A percentile compares a stretch with the other conserved stretches of the same genome.
These are phyloP conservation scores for Stichopus chloronotus DNA, from an alignment of 35 echinoderm and acorn worm genomes.

Conservation along the genomic window DNA sequence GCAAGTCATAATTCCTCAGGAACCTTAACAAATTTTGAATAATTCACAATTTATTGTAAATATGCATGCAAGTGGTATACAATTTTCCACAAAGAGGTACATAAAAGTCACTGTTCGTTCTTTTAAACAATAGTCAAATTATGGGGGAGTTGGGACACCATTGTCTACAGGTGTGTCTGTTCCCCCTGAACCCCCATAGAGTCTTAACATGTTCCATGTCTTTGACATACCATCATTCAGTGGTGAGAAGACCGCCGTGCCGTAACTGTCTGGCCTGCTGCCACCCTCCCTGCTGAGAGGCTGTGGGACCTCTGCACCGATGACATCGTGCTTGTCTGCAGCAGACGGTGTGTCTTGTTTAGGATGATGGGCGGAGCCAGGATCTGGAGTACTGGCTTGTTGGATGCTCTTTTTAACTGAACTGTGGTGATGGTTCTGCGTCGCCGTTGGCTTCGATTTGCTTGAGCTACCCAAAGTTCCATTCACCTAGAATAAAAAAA, in stretches of 20 bases:
- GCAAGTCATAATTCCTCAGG: too few species aligned
- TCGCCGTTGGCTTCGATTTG: constrained; percentile 51
- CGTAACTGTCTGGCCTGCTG: constrained; percentile 16
- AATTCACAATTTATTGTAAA: too few species aligned
- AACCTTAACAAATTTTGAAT: too few species aligned
- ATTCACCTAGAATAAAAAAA: constrained; percentile 44
- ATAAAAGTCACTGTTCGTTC: too few species aligned
- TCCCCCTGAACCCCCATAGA: too few species aligned
- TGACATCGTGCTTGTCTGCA: not conserved
- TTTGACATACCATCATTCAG: constrained; percentile 31
- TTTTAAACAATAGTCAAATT: too few species aligned
- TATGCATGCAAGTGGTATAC: too few species aligned
- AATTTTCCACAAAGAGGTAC: too few species aligned
- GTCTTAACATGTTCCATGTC: not conserved
- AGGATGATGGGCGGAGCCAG: not conserved
- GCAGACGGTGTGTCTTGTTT: constrained; percentile 24
- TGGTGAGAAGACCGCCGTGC: constrained; percentile 25
- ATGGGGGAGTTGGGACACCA: too few species aligned
- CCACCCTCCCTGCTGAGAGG: not conserved
- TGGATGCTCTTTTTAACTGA: constrained; percentile 9
- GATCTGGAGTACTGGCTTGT: not conserved
- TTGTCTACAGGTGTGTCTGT: too few species aligned
- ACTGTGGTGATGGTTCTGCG: constrained; percentile 35
- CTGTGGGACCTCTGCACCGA: not conserved
- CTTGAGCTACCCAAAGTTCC: constrained; percentile 36